Evolutionary conservation across 1,140 invertebrate species (phyloP).

Genomic region (Saccostrea glomerata): DNA sequence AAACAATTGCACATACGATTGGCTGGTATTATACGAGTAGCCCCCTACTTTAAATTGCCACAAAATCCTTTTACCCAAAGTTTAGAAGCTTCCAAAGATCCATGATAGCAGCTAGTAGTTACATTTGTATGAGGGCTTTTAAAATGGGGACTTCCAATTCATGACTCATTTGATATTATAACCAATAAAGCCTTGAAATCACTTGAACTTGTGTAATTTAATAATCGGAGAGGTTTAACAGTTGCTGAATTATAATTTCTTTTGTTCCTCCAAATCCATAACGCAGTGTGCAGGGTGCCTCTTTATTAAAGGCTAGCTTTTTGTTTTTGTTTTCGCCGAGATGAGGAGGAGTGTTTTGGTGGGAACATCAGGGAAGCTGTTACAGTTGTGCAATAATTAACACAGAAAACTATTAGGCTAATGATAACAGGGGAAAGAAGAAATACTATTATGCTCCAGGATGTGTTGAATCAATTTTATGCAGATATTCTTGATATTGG

Average conservation of each 20-base stretch:
- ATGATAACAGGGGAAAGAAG: background rate
- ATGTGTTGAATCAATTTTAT: constrained; percentile 21
- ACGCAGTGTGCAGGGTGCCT: background rate
- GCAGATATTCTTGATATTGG: background rate
- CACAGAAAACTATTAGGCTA: background rate
- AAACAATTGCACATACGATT: too few relatives aligned
- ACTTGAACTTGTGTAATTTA: background rate
- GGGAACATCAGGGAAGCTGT: too few relatives aligned
- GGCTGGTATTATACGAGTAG: too few relatives aligned
- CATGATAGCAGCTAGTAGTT: background rate
- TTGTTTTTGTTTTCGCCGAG: background rate
- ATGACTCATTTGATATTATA: constrained; percentile 21
- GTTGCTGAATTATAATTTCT: background rate
- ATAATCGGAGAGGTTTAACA: constrained; percentile 13
- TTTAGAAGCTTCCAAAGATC: background rate
- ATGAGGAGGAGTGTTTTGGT: background rate
- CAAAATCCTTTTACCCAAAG: background rate
- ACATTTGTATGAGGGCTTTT: too few relatives aligned
- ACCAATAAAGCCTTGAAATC: background rate
- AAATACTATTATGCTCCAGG: background rate
- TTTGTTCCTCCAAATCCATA: background rate
- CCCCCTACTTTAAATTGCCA: too few relatives aligned
- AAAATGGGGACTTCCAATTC: background rate
- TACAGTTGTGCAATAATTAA: background rate
- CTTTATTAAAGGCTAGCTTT: background rate